phyloP scores from a whole-genome alignment of 2,113 vertebrate genomes.

The Cepphus grylle region DNA sequence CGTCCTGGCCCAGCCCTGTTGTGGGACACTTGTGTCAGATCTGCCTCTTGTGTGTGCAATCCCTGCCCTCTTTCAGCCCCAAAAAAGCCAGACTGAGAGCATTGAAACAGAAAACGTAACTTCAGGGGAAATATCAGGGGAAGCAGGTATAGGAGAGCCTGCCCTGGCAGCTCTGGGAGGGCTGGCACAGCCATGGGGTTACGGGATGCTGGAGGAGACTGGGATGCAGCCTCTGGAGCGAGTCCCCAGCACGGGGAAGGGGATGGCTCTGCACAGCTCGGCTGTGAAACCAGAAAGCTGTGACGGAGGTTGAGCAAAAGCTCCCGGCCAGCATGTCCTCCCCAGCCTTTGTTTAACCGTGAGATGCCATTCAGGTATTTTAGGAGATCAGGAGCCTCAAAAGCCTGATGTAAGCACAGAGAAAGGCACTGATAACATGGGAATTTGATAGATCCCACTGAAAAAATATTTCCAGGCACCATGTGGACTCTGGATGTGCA shows the following conservation, averaged over 20 bases:
- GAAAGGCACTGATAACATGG: not conserved
- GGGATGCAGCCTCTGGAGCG: not conserved
- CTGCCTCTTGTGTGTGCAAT: not conserved
- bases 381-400: not conserved
- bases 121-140: not conserved
- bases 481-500: not conserved
- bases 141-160: not conserved
- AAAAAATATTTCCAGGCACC: not conserved
- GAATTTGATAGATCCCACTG: not conserved
- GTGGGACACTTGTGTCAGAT: not conserved
- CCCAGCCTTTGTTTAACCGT: not conserved
- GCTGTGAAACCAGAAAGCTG: not conserved
- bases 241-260: not conserved
- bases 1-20: accelerated
- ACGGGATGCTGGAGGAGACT: not conserved
- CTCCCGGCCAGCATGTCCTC: not conserved
- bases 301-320: not conserved
- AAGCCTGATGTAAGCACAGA: not conserved
- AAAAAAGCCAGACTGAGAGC: not conserved
- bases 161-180: not conserved
- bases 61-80: not conserved
- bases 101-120: not conserved
- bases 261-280: not conserved
- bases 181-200: not conserved
- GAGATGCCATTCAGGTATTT: not conserved